Conservation (phyloP, 2,888 invertebrate genomes). For the Protodeltote pygarga region DNA sequence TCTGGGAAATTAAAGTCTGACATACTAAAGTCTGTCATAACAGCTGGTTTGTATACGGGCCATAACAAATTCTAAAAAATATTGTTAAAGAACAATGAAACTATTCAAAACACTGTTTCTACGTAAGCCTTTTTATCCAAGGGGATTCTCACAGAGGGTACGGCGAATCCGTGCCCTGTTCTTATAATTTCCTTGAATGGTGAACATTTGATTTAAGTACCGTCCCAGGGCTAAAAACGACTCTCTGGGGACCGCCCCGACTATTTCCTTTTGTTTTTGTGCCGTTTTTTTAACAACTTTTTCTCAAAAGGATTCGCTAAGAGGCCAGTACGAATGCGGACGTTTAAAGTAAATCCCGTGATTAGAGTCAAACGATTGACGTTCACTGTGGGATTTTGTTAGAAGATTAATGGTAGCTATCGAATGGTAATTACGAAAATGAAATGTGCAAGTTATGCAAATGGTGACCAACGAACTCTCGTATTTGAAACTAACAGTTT, state of each 20-base stretch:
- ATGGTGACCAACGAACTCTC: slow-evolving; percentile 62
- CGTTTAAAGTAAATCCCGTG: slow-evolving; percentile 75
- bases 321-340: slow-evolving; percentile 67
- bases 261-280: slow-evolving; percentile 84
- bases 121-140: slow-evolving; percentile 75
- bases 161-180: slow-evolving; percentile 75
- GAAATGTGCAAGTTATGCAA: slow-evolving; percentile 78
- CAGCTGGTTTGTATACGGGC: not conserved
- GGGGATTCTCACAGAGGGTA: slow-evolving; percentile 66
- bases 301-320: slow-evolving; percentile 76
- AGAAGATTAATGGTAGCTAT: slow-evolving; percentile 76
- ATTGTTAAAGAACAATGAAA: slow-evolving; percentile 59
- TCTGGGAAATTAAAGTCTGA: not conserved
- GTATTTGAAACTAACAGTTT: slow-evolving; percentile 65
- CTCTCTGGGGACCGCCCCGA: slow-evolving; percentile 80
- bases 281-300: slow-evolving; percentile 80
- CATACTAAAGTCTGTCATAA: not conserved
- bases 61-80: slow-evolving; percentile 30
- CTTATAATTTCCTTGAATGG: slow-evolving; percentile 85
- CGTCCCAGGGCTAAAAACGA: slow-evolving; percentile 81
- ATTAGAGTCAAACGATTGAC: slow-evolving; percentile 77
- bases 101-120: slow-evolving; percentile 66
- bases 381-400: slow-evolving; percentile 67
- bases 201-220: slow-evolving; percentile 86
- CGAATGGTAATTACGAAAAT: slow-evolving; percentile 76